Evolutionary conservation across 2,888 invertebrate genomes (phyloP).

Genomic region (Drosophila lutescens): DNA sequence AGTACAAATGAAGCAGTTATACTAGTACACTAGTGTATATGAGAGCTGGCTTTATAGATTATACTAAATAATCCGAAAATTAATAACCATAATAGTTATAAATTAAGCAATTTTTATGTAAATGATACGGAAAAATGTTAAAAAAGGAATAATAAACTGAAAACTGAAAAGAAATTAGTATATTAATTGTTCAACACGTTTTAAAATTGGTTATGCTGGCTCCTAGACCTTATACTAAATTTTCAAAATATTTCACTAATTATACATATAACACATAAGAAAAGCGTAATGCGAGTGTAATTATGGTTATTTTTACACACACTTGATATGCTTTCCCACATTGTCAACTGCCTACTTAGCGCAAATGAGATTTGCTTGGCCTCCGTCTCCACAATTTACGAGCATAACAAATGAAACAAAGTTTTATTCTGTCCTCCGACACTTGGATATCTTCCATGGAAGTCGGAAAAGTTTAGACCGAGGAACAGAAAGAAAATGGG

Average conservation of each 20-base stretch:
- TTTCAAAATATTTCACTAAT: too few species aligned
- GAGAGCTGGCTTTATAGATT: too few species aligned
- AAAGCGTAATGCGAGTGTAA: neutral
- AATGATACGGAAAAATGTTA: too few species aligned
- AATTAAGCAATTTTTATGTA: neutral
- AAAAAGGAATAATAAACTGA: too few species aligned
- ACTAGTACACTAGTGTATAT: neutral
- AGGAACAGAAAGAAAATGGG: slow-evolving; percentile 13
- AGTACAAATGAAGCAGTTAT: neutral
- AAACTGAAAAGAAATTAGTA: too few species aligned
- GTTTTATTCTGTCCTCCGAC: slow-evolving; percentile 17
- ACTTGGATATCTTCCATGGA: slow-evolving; percentile 10
- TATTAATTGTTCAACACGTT: too few species aligned
- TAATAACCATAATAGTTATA: neutral
- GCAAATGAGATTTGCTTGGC: slow-evolving; percentile 63
- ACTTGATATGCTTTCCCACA: slow-evolving; percentile 6
- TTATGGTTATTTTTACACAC: neutral
- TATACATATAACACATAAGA: too few species aligned
- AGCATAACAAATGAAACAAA: slow-evolving; percentile 46
- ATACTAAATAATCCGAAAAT: neutral
- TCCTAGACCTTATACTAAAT: too few species aligned
- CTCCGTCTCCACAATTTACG: slow-evolving; percentile 65
- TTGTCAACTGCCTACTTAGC: slow-evolving; percentile 47
- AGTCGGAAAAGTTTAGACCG: neutral
- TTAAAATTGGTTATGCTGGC: too few species aligned